Conservation (phyloP, 2,113 vertebrate species). For the Kryptolebias marmoratus region DNA sequence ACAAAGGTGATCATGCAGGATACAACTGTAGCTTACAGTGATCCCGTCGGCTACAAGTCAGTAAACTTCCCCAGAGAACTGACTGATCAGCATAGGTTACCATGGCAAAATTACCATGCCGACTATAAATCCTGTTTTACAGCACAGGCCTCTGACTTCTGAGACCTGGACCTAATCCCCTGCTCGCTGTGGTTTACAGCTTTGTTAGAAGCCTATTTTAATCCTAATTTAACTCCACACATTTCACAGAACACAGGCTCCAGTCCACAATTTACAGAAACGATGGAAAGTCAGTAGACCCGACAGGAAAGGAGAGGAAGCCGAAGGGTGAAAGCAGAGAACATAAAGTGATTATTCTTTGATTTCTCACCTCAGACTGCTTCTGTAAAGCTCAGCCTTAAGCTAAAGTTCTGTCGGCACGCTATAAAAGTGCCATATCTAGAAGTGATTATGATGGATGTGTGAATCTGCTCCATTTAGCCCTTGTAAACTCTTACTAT, state of each 20-base stretch:
- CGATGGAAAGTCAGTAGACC: constrained; percentile 19
- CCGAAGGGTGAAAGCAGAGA: constrained; percentile 11
- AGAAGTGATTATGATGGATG: constrained; percentile 13
- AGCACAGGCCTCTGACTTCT: constrained; percentile 20
- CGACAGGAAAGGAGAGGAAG: constrained; percentile 31
- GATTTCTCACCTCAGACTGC: background rate
- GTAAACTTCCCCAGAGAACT: background rate
- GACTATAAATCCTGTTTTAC: constrained; percentile 3
- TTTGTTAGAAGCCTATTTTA: constrained; percentile 62
- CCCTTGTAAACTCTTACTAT: constrained; percentile 15
- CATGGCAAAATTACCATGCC: background rate
- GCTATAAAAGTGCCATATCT: constrained; percentile 18
- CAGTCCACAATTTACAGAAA: constrained; percentile 22
- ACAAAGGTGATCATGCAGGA: too few relatives aligned
- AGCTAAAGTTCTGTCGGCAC: background rate
- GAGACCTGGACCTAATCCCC: constrained; percentile 54
- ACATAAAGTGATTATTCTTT: background rate
- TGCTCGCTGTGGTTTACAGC: constrained; percentile 33
- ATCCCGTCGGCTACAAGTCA: background rate
- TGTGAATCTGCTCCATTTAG: constrained; percentile 21
- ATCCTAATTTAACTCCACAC: constrained; percentile 75
- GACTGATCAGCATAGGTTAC: background rate
- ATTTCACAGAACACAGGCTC: constrained; percentile 64
- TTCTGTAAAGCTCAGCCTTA: background rate
- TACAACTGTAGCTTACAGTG: background rate